Evolutionary conservation across 2,888 invertebrate species (phyloP).

Genomic region (Anorthoa munda): DNA sequence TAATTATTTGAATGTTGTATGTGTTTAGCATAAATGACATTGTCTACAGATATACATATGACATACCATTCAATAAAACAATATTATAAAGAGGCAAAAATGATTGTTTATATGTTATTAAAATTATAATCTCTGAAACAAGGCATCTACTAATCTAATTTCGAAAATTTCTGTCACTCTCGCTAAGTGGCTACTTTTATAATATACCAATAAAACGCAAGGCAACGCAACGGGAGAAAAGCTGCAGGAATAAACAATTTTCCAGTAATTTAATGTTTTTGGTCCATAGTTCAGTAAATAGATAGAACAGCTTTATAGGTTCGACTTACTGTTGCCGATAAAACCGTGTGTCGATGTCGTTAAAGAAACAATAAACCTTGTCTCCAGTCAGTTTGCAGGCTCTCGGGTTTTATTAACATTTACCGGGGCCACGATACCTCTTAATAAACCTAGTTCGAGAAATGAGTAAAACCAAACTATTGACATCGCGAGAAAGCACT

Average conservation of each 20-base stretch:
- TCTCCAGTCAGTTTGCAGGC: conserved; percentile 58
- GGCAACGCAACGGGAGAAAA: background rate
- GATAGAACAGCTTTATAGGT: conserved; percentile 39
- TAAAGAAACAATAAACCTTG: conserved; percentile 75
- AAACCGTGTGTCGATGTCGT: conserved; percentile 71
- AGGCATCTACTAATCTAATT: background rate
- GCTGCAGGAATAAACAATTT: background rate
- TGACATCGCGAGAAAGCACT: background rate
- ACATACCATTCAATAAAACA: background rate
- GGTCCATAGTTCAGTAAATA: conserved; percentile 14
- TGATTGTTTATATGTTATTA: too few species aligned
- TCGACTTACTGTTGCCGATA: conserved; percentile 65
- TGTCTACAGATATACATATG: background rate
- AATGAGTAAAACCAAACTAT: conserved; percentile 37
- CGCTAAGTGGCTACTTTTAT: background rate
- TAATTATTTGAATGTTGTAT: background rate
- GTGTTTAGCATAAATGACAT: conserved; percentile 3
- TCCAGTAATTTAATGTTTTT: conserved; percentile 13
- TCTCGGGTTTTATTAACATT: conserved; percentile 69
- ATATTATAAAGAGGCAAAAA: too few species aligned
- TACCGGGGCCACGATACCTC: conserved; percentile 55
- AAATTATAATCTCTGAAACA: too few species aligned
- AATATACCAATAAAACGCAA: background rate
- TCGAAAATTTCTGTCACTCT: background rate
- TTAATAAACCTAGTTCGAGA: conserved; percentile 65